Evolutionary conservation across 2,113 vertebrate species (phyloP).

Genomic region (Pseudonaja textilis): DNA sequence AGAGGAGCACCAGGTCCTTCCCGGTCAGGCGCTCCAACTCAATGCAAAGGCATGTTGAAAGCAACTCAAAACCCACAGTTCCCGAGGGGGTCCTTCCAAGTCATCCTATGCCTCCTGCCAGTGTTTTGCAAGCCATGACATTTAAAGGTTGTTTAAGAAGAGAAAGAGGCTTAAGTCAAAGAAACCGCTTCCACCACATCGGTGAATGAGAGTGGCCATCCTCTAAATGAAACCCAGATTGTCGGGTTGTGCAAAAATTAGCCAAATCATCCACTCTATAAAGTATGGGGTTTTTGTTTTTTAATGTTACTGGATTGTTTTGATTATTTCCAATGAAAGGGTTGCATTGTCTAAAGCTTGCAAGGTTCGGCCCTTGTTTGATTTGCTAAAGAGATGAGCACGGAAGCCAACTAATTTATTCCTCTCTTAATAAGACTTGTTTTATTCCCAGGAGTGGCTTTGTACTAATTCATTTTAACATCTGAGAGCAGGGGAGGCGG

Average conservation of each 20-base stretch:
- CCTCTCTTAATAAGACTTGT: background rate
- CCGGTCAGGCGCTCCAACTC: background rate
- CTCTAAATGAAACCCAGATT: background rate
- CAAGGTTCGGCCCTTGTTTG: background rate
- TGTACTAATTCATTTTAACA: background rate
- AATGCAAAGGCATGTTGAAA: background rate
- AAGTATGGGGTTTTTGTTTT: background rate
- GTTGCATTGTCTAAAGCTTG: background rate
- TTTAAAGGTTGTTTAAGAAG: background rate
- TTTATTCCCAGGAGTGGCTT: background rate
- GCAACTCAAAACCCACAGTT: background rate
- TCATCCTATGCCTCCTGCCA: background rate
- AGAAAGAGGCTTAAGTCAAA: background rate
- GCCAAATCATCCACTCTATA: background rate
- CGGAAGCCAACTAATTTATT: background rate
- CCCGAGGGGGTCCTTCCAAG: background rate
- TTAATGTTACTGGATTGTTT: background rate
- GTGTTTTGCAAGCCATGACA: background rate
- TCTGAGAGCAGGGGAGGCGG: accelerated
- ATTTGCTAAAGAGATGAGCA: background rate
- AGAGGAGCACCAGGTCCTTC: background rate
- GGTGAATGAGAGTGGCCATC: background rate
- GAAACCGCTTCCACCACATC: background rate
- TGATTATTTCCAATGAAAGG: background rate
- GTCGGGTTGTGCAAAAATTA: background rate